Conservation (phyloP, 2,113 vertebrate genomes). For the Nothoprocta perdicaria region DNA sequence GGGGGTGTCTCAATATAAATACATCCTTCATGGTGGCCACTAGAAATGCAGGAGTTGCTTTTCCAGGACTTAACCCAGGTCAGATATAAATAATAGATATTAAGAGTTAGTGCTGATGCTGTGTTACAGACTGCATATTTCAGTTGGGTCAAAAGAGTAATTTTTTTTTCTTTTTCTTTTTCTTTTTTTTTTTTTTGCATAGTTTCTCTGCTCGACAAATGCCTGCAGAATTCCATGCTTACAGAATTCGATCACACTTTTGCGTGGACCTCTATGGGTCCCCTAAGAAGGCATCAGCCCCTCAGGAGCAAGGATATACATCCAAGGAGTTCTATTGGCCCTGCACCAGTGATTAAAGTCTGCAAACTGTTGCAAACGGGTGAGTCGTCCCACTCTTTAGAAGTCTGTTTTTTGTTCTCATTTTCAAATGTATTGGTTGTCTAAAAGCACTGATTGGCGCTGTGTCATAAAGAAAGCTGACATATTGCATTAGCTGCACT, state of each 20-base stretch:
- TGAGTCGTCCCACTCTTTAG: conserved; percentile 77
- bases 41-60: conserved; percentile 80
- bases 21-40: conserved; percentile 83
- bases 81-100: conserved; percentile 83
- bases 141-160: conserved; percentile 69
- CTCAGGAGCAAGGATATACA: conserved; percentile 75
- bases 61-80: conserved; percentile 78
- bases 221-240: conserved; percentile 78
- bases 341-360: conserved; percentile 71
- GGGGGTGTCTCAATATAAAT: conserved; percentile 84
- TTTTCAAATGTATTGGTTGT: conserved; percentile 57
- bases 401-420: conserved; percentile 53
- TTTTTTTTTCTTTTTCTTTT: conserved; percentile 21
- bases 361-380: conserved; percentile 78
- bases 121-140: conserved; percentile 63
- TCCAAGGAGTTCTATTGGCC: conserved; percentile 76
- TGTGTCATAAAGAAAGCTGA: conserved; percentile 67
- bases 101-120: conserved; percentile 73
- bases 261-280: conserved; percentile 76
- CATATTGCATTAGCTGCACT: conserved; percentile 61
- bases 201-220: conserved; percentile 78
- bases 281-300: conserved; percentile 79
- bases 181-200: conserved; percentile 25
- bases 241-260: conserved; percentile 79
- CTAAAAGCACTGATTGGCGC: conserved; percentile 52